phyloP scores from a whole-genome alignment of 2,113 vertebrate genomes.

The Hippocampus abdominalis region DNA sequence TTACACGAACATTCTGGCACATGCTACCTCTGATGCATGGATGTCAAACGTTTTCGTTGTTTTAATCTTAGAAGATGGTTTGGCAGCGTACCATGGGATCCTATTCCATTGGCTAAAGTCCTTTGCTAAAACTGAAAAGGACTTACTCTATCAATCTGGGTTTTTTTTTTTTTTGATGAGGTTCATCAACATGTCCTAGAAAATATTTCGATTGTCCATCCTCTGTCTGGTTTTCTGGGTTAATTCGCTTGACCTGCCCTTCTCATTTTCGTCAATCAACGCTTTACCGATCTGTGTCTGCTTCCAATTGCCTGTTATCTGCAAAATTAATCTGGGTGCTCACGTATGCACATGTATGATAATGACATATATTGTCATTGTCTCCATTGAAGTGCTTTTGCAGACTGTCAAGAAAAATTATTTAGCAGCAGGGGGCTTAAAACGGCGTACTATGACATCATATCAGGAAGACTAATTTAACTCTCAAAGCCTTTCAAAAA shows the following conservation, averaged over 20 bases:
- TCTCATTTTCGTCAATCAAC: background rate
- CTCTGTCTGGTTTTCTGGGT: background rate
- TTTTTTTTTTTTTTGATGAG: too few relatives aligned
- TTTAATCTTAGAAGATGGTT: background rate
- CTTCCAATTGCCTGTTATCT: background rate
- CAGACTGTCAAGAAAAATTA: background rate
- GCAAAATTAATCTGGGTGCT: background rate
- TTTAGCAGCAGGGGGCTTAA: background rate
- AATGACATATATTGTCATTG: background rate
- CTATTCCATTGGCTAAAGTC: background rate
- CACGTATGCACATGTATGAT: background rate
- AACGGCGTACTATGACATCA: background rate
- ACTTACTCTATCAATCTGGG: background rate
- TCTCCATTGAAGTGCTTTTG: background rate
- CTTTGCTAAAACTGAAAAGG: background rate
- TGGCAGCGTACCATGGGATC: background rate
- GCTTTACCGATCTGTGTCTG: background rate
- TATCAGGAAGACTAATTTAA: background rate
- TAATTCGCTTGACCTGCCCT: background rate
- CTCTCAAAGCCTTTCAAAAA: background rate
- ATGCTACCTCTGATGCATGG: constrained; percentile 8
- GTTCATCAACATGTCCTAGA: background rate
- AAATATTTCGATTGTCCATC: background rate
- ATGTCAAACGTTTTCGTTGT: background rate
- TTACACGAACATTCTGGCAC: constrained; percentile 19